Conservation (phyloP, 2,888 invertebrate species). For the Cephus nigrinus region DNA sequence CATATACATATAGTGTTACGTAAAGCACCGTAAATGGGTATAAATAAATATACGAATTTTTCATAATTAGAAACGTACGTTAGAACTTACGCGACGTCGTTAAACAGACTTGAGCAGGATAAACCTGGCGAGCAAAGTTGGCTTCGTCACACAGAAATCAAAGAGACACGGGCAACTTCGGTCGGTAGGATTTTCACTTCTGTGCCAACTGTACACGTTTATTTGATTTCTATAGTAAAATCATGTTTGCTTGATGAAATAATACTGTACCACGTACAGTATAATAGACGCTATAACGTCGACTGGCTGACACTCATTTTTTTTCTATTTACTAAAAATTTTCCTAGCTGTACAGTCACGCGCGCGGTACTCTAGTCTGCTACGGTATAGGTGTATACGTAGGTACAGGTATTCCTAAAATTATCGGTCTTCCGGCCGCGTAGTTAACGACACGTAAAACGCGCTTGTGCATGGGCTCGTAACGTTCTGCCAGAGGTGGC, state of each 20-base stretch:
- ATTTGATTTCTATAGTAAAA: background rate
- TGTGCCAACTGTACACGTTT: background rate
- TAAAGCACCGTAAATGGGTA: too few relatives aligned
- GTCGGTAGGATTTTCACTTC: background rate
- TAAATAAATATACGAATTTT: too few relatives aligned
- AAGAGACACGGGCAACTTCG: background rate
- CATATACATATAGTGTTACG: background rate
- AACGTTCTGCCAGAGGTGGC: background rate
- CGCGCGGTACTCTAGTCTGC: background rate
- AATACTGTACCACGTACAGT: background rate
- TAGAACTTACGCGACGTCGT: background rate
- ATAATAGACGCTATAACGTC: background rate
- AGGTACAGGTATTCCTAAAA: background rate
- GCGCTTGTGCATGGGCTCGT: background rate
- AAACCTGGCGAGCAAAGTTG: background rate
- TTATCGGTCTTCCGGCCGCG: background rate
- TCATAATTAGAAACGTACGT: background rate
- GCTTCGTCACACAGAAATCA: background rate
- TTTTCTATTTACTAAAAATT: background rate
- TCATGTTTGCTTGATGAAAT: background rate
- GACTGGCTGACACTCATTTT: background rate
- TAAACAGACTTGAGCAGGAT: background rate
- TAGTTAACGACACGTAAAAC: background rate
- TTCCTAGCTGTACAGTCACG: background rate
- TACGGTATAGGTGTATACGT: background rate